Evolutionary conservation across 2,888 invertebrate genomes (phyloP).

Genomic region (Caenorhabditis drosophilae): DNA sequence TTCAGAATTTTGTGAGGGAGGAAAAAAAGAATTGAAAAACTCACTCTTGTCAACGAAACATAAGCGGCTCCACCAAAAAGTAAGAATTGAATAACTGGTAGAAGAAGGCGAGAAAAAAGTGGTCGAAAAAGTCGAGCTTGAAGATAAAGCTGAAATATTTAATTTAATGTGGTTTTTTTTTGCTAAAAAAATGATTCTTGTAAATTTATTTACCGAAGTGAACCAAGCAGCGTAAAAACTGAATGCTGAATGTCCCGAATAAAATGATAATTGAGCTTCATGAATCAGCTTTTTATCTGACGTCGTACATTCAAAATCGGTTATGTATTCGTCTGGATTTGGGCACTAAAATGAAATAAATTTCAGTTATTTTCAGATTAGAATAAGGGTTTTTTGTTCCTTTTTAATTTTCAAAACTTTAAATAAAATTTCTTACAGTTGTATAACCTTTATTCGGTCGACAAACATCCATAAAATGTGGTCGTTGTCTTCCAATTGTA

Average conservation of each 20-base stretch:
- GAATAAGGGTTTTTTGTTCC: not conserved
- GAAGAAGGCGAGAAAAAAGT: slow-evolving; percentile 79
- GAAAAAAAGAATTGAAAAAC: slow-evolving; percentile 2
- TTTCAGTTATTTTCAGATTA: not conserved
- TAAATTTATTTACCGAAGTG: slow-evolving; percentile 56
- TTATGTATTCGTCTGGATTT: slow-evolving; percentile 54
- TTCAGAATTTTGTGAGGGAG: slow-evolving; percentile 1
- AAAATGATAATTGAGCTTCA: slow-evolving; percentile 67
- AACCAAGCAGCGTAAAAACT: slow-evolving; percentile 68
- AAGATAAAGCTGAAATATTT: slow-evolving; percentile 78
- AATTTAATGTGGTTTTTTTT: not conserved
- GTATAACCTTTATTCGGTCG: slow-evolving; percentile 73
- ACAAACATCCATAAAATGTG: slow-evolving; percentile 91
- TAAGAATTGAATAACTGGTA: slow-evolving; percentile 84
- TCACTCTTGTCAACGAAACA: slow-evolving; percentile 38
- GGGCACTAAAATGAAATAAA: slow-evolving; percentile 29
- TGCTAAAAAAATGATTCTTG: not conserved
- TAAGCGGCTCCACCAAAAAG: slow-evolving; percentile 74
- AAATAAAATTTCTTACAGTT: slow-evolving; percentile 16
- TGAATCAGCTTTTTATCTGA: slow-evolving; percentile 58
- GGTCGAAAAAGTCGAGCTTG: slow-evolving; percentile 83
- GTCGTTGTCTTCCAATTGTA: slow-evolving; percentile 87
- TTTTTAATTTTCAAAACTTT: not conserved
- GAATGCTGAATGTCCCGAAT: slow-evolving; percentile 69
- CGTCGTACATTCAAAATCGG: slow-evolving; percentile 57